Evolutionary conservation across 2,797 vertebrate genomes (phyloP), one percentile per base, ranked within the genome.

Genomic region (Phataginus tetradactyla): DNA sequence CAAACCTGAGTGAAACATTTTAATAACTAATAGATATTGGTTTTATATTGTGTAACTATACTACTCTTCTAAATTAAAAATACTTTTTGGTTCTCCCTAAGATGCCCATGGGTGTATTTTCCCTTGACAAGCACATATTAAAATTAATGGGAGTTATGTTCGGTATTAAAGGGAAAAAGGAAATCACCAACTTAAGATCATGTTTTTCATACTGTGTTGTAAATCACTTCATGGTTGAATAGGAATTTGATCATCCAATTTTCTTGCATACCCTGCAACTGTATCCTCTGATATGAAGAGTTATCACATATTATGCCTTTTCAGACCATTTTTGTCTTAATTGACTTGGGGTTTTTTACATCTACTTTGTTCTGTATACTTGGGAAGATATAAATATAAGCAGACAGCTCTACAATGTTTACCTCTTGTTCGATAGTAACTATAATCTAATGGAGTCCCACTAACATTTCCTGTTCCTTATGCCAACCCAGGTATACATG

Each of bases 1-100:
- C 95, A 97, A 96, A 96, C 80, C 90, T 97, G 97, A 98, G 97
- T 97, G 97, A 97, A 98, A 98, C 96, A 64, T 97, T 95, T 97
- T 97, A 98, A 98, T 87, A 97, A 96, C 90, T 84, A 98, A 97
- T 96, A 97, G 89, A 85, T 96, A 96, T 96, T 98, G 97, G 98
- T 98, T 97, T 89, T 94, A 91, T 93, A 94, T 91, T 96, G 13
- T 85, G 3, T 69, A 81, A 90, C 55, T 78, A 61, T 55, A 59
- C 86, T 97, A 95, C 95, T 98, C 84, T 96, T 98, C 95, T 97
- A 98, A 98, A 98, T 98, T 97, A 98, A 97, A 98, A 97, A 97
- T 84, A 97, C n/a, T 71, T n/a, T 90, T 88, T 88, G 96, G 85
- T 98, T 57, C 78, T 93, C 96, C 96, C 86, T 92, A 68, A 59